phyloP scores from a whole-genome alignment of 1,140 invertebrate genomes.

The Archivesica marissinica region DNA sequence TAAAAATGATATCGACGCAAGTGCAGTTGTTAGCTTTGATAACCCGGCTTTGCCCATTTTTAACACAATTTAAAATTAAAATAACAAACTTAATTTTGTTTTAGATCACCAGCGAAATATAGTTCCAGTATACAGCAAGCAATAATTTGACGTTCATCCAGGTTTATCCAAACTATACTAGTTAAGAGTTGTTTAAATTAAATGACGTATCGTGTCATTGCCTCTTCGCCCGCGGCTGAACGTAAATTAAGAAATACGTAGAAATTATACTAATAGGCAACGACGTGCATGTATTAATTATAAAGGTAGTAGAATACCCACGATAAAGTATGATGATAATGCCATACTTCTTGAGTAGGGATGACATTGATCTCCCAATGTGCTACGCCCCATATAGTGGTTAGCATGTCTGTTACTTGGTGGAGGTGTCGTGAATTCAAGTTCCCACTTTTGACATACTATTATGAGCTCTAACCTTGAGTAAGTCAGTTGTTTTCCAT shows the following conservation, averaged over 20 bases:
- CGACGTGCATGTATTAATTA: too few relatives aligned
- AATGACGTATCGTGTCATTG: background rate
- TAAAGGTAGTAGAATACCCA: too few relatives aligned
- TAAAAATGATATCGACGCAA: background rate
- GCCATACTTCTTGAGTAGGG: too few relatives aligned
- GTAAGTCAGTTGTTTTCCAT: too few relatives aligned
- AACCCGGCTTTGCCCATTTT: background rate
- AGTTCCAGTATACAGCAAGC: background rate
- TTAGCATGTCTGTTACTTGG: too few relatives aligned
- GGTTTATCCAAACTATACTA: too few relatives aligned
- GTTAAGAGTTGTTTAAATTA: conserved; percentile 13
- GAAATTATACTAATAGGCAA: background rate
- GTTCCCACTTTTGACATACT: too few relatives aligned
- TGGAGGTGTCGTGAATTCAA: too few relatives aligned
- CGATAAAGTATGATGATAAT: too few relatives aligned
- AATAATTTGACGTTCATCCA: background rate
- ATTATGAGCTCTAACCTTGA: too few relatives aligned
- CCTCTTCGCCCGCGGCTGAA: background rate
- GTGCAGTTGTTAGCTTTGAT: background rate
- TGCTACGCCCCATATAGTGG: too few relatives aligned
- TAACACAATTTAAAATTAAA: background rate
- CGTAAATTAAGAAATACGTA: background rate
- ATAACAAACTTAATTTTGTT: background rate
- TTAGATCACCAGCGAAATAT: background rate
- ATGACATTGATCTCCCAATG: too few relatives aligned